Evolutionary conservation across 2,113 vertebrate species (phyloP), one percentile per base, ranked within the genome.

Genomic region (Scartelaos histophorus): DNA sequence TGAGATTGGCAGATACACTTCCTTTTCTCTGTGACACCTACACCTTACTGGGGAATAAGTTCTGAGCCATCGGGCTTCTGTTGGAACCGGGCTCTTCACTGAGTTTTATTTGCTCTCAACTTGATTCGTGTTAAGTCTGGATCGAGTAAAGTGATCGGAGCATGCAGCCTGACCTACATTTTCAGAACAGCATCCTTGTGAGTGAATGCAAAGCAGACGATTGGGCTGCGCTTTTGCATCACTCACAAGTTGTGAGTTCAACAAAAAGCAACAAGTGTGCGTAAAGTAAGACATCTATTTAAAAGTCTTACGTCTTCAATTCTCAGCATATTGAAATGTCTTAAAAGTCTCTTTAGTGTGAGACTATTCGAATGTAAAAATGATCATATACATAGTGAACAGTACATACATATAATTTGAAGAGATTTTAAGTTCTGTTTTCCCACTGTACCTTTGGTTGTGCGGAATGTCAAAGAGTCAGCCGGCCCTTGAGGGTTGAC

Each of bases 151-250:
- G 7, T 43, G 38, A 43, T 43, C 38, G 38, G 38, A 43, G 38
- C 38, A 10, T 10, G 38, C 38, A 43, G 38, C 38, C 10, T 43
- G 38, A 43, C 38, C 38, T 43, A 43, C 38, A 43, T 43, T 43
- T 43, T 43, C 38, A 43, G 7, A 43, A 10, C 38, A 43, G 38
- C 6, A 43, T 43, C 38, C 38, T 43, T 43, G 38, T 43, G 38
- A 43, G 38, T 43, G 38, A 43, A 29, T 29, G 69, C 1, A 62
- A 15, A 79, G 69, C 67, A 61, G 67, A 15, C 3, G n/a, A 25
- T 24, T 60, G 7, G 10, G 38, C 38, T 2, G 22, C 13, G 25
- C 22, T 25, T 24, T 29, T 29, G 24, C 57, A 60, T 60, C 24
- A 25, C 12, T 25, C 22, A n/a, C 0, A 19, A 56, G 53, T 56